Evolutionary conservation across 2,888 invertebrate genomes (phyloP), one percentile per base, ranked within the genome.

Genomic region (Microplitis deprimator): DNA sequence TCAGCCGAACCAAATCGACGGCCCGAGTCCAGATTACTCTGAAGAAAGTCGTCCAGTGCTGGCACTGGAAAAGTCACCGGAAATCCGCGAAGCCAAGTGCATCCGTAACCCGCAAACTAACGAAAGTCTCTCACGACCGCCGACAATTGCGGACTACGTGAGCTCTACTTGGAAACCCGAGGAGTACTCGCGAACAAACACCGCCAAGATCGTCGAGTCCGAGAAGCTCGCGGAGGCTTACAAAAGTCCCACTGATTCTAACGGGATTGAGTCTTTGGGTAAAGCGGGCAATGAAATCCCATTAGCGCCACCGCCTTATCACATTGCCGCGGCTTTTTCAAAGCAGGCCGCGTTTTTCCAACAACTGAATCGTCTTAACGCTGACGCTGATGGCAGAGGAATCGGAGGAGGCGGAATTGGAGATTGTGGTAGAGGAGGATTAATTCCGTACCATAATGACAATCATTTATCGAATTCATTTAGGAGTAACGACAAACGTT

Each of bases 301-400:
- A 39, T 87, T 84, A 3, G 86, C 85, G 84, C 96, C 96, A 16
- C 96, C 96, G 1, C 96, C 96, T 0, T 96, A 96, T 90, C 95
- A 96, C 85, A 95, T 96, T 85, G 96, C 96, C 40, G 95, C 96
- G 38, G 94, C 94, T 3, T 95, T 94, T 86, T 96, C 96, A 13
- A 95, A 95, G 91, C 95, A 95, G 86, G 94, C 94, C 59, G 87
- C 87, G 0, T 84, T 88, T 17, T 89, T 89, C 41, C 88, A 88
- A 77, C 88, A 88, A 79, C 81, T 87, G 6, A 87, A 86, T 77
- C 85, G 83, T 69, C 41, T 67, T 38, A 71, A 70, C 67, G 8
- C 50, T 50, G 50, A 50, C 3, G 13, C 50, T 13, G 50, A 50
- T 50, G 50, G 10, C 13, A 50, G 50, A 50, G 50, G 50, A 1